Evolutionary conservation across 2,797 vertebrate species (phyloP), one percentile per base, ranked within the genome.

Genomic region (Coregonus ussuriensis): DNA sequence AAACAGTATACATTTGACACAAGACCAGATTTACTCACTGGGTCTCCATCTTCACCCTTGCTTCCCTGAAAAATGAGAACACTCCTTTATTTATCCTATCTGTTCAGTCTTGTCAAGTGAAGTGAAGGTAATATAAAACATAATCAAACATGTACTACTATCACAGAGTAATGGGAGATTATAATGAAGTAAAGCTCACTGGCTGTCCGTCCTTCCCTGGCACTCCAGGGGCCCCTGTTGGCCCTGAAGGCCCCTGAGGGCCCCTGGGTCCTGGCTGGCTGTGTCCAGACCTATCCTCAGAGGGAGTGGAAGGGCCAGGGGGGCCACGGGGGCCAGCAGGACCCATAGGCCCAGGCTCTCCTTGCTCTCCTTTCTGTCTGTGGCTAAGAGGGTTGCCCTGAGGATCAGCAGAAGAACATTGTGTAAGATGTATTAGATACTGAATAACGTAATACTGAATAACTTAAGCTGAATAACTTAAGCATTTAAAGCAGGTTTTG

Each of bases 151-250:
- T 35, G 16, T 37, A 41, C 15, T 37, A 35, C 16, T 41, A n/a
- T 69, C 29, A 37, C 33, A 18, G 66, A 59, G 56, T 6, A 59
- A 21, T 63, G 9, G 9, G 21, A 63, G 18, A 18, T 59, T 59
- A 63, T 63, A 9, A 63, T 25, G 21, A 63, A 9, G 21, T 11
- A 25, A 63, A 63, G 47, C 25, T 71, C 52, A 74, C 96, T 82
- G 86, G 79, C 54, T 91, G 84, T 78, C 93, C 93, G n/a, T 91
- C 89, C 79, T 71, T 91, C 16, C 91, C 94, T 4, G 93, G 86
- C 63, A 54, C 54, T 21, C 90, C 91, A 29, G 86, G 63, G 41
- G 70, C 68, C 65, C 88, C 90, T 76, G 86, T 83, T 14, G 33
- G 70, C 65, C 86, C 93, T 7, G 86, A 56, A 9, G 89, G 85